A percentile compares a stretch with the other conserved stretches of the same genome.
These are phyloP conservation scores for Lottia gigantea DNA, from an alignment of 2,888 invertebrate genomes.

Conservation along the genomic window DNA sequence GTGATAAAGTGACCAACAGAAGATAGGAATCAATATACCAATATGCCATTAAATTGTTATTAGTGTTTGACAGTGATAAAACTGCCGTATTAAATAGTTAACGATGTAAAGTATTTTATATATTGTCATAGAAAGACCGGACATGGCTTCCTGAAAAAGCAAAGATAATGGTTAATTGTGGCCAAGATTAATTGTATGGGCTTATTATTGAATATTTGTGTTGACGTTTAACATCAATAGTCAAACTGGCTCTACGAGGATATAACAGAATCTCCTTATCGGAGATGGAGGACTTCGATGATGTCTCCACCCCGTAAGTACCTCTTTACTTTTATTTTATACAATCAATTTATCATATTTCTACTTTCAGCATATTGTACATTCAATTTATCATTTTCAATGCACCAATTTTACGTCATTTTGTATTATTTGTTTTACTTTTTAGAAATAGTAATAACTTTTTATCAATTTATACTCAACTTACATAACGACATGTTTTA, in stretches of 20 bases:
- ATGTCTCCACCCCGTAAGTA: slow-evolving; percentile 34
- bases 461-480: no score
- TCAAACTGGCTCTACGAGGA: slow-evolving; percentile 35
- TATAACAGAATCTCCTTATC: slow-evolving; percentile 39
- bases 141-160: slow-evolving; percentile 7
- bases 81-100: neutral
- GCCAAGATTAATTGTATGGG: slow-evolving; percentile 3
- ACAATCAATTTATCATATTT: no score
- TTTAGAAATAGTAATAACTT: no score
- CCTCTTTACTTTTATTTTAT: neutral
- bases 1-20: no score
- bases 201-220: neutral
- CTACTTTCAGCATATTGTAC: no score
- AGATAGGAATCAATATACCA: neutral
- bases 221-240: slow-evolving; percentile 15
- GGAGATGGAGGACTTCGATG: slow-evolving; percentile 41
- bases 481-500: no score
- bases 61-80: slow-evolving; percentile 1
- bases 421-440: no score
- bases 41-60: neutral
- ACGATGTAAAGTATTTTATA: no score
- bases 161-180: slow-evolving; percentile 4
- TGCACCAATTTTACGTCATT: no score
- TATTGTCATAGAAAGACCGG: neutral
- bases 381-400: no score